Base-by-base conservation (phyloP, 2,888 invertebrate species). In the Drosophila multiciliata region DNA sequence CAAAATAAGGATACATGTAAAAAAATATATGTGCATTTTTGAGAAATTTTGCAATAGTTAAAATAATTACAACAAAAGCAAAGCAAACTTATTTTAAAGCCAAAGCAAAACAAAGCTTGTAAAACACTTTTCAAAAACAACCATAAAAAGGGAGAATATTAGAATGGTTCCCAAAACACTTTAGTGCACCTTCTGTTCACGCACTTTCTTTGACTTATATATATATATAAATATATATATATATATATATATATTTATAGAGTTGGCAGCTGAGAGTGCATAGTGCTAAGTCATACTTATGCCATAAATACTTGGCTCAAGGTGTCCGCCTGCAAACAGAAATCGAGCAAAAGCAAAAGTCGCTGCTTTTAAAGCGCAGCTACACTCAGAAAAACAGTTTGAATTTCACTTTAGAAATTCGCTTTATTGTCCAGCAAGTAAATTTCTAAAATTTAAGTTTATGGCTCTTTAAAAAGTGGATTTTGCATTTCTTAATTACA, bases 201-300 rank as follows among this genome's bases (percentile, higher is more conserved):
- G 89, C 82, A 89, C 60, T 89, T 82, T 73, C 82, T 82, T 82
- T 75, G 88, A 69, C 32, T 63, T 17, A 3, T 7, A 50, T 0
- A 11, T 1, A 12, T 1, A 12, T 2, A 12, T n/a, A n/a, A 20
- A 15, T 52, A 4, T 26, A 15, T 26, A 48, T 20, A 7, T 40
- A 12, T 36, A 38, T 15, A n/a, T 54, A 29, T 36, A n/a, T 32
- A 0, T 15, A 7, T 12, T 20, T 42, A 3, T 12, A 12, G 23
- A 17, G 23, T 55, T 36, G 26, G 36, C 17, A 71, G 67, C 74
- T 57, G 73, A 65, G 63, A 81, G 73, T 79, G 80, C 67, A 82
- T 87, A 87, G 87, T 83, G 65, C 83, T 89, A 88, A 86, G 83
- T 81, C 83, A 85, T 86, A 75, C 83, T 85, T 89, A 76, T 76